Conservation (phyloP, 2,888 invertebrate genomes). For the Athalia circularis region DNA sequence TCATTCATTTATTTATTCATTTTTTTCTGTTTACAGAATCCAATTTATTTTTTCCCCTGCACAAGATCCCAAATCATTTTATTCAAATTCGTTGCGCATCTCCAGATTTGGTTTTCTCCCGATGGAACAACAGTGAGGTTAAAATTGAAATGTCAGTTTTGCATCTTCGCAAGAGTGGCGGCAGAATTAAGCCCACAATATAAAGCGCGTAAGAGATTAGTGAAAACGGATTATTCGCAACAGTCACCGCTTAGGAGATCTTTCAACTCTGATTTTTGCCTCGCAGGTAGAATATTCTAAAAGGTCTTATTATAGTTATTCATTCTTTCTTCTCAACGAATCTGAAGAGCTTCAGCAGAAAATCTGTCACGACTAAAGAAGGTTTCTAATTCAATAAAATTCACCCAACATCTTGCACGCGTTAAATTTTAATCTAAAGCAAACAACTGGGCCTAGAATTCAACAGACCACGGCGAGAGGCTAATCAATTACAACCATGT, state of each 20-base stretch:
- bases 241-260: conserved; percentile 9
- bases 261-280: conserved; percentile 8
- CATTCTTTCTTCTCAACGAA: background rate
- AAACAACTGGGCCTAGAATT: too few relatives aligned
- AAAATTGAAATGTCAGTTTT: conserved; percentile 38
- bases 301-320: background rate
- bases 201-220: conserved; percentile 4
- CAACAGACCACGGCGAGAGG: background rate
- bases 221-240: conserved; percentile 18
- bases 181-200: conserved; percentile 1
- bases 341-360: background rate
- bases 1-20: background rate
- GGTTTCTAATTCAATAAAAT: background rate
- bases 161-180: background rate
- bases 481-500: background rate
- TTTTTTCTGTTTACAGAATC: background rate
- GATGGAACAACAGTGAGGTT: background rate
- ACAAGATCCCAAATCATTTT: conserved; percentile 19
- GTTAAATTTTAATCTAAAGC: too few relatives aligned
- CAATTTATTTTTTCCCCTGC: background rate
- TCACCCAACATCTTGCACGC: background rate
- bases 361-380: background rate
- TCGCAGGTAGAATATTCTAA: conserved; percentile 2
- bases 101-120: background rate
- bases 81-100: conserved; percentile 29